Conservation (phyloP, 64 coral and sea anemone genomes). For the Actinia equina region DNA sequence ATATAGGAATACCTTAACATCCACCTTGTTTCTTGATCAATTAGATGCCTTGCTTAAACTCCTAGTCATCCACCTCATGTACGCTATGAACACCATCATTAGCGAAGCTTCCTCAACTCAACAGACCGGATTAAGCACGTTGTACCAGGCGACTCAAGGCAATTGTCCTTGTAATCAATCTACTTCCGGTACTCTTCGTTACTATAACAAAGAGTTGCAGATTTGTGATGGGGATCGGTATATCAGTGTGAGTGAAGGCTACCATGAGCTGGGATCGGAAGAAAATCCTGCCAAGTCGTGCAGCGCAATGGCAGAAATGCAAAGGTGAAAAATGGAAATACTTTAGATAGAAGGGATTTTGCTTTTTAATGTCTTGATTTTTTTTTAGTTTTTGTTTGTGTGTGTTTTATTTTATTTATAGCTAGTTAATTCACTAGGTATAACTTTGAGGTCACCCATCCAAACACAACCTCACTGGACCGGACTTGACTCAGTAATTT, state of each 20-base stretch:
- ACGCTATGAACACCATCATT: background rate
- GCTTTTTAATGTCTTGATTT: too few relatives aligned
- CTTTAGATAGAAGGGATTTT: too few relatives aligned
- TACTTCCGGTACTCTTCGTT: background rate
- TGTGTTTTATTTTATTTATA: too few relatives aligned
- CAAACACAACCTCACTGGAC: too few relatives aligned
- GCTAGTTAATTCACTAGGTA: too few relatives aligned
- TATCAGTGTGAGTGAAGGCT: background rate
- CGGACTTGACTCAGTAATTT: too few relatives aligned
- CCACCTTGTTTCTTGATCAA: background rate
- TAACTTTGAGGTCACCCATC: too few relatives aligned
- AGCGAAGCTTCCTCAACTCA: background rate
- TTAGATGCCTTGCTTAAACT: background rate
- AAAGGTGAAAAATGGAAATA: too few relatives aligned
- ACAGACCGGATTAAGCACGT: background rate
- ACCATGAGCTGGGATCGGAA: background rate
- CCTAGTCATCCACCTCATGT: background rate
- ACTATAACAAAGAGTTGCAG: conserved; percentile 4
- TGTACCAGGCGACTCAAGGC: background rate
- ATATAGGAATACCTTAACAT: too few relatives aligned
- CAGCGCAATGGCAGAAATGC: background rate
- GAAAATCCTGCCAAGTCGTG: background rate
- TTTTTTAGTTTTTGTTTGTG: too few relatives aligned
- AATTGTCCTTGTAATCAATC: background rate
- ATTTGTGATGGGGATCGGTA: background rate